Percentiles rank a stretch among this genome's conserved stretches.
These are phyloP conservation scores for Apamea epomidion DNA, from an alignment of 2,888 invertebrate genomes.

Conservation along the genomic window DNA sequence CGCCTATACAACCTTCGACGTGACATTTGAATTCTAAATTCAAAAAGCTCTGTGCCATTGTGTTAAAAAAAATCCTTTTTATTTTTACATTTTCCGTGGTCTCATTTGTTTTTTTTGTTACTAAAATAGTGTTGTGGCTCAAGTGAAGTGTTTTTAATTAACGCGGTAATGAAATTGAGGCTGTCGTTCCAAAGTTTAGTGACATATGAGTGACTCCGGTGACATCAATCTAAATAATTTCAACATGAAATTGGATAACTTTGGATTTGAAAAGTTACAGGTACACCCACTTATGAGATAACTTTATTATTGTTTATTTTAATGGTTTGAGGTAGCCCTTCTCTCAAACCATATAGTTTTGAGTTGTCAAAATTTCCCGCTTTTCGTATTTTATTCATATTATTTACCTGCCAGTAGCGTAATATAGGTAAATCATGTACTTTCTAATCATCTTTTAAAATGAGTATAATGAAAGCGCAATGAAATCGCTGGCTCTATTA, in stretches of 20 bases:
- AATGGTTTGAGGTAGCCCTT: background rate
- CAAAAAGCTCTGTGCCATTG: constrained; percentile 37
- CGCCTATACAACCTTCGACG: constrained; percentile 80
- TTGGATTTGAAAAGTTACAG: constrained; percentile 88
- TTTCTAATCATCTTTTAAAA: background rate
- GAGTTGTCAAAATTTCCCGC: background rate
- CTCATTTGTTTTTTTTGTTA: constrained; percentile 21
- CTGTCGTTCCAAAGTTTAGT: constrained; percentile 61
- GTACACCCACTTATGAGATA: constrained; percentile 78
- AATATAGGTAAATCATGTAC: background rate
- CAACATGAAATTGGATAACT: constrained; percentile 88
- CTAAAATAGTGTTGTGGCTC: constrained; percentile 37
- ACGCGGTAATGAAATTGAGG: constrained; percentile 50
- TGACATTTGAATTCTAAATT: constrained; percentile 68
- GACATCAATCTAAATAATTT: constrained; percentile 66
- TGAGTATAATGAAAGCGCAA: background rate
- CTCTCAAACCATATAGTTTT: background rate
- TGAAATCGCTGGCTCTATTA: background rate
- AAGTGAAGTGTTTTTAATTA: constrained; percentile 12
- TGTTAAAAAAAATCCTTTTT: constrained; percentile 3
- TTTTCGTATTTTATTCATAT: background rate
- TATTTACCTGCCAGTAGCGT: background rate
- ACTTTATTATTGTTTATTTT: constrained; percentile 80
- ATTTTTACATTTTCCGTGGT: constrained; percentile 1
- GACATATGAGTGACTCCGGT: constrained; percentile 59